These are phyloP conservation scores for Andricus grossulariae DNA, from an alignment of 1,140 invertebrate species.

Conservation along the genomic window DNA sequence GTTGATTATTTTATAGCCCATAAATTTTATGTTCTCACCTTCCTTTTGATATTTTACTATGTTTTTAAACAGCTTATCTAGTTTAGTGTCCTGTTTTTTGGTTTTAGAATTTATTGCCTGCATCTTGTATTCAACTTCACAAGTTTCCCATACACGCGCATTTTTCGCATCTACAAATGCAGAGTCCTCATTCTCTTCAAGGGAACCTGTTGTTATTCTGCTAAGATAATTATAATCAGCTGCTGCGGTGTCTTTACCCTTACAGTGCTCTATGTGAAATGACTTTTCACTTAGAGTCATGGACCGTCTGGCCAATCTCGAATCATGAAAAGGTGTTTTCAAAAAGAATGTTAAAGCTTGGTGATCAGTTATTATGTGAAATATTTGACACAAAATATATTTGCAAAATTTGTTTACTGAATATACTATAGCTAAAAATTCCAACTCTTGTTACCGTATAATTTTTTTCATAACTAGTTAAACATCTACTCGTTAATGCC, in stretches of 20 bases:
- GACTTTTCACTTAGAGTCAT: conserved; percentile 35
- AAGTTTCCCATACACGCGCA: not conserved
- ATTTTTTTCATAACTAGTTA: too few species aligned
- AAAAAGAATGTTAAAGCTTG: too few species aligned
- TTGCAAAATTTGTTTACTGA: too few species aligned
- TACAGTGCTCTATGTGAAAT: conserved; percentile 35
- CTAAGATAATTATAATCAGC: conserved; percentile 39
- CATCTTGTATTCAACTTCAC: not conserved
- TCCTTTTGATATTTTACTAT: conserved; percentile 29
- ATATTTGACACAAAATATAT: too few species aligned
- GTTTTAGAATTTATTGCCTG: conserved; percentile 11
- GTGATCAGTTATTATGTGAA: too few species aligned
- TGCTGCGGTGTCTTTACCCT: conserved; percentile 36
- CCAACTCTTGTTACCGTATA: too few species aligned
- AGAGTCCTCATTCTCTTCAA: not conserved
- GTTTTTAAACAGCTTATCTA: not conserved
- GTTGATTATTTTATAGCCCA: too few species aligned
- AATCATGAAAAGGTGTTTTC: too few species aligned
- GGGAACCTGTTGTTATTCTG: conserved; percentile 33
- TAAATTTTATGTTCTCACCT: conserved; percentile 18
- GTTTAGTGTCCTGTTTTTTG: not conserved
- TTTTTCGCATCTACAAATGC: conserved; percentile 34
- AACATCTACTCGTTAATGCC: too few species aligned
- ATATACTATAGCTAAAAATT: too few species aligned
- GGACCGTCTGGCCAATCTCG: too few species aligned